Conservation (phyloP, 2,888 invertebrate genomes). For the Drosophila differens region DNA sequence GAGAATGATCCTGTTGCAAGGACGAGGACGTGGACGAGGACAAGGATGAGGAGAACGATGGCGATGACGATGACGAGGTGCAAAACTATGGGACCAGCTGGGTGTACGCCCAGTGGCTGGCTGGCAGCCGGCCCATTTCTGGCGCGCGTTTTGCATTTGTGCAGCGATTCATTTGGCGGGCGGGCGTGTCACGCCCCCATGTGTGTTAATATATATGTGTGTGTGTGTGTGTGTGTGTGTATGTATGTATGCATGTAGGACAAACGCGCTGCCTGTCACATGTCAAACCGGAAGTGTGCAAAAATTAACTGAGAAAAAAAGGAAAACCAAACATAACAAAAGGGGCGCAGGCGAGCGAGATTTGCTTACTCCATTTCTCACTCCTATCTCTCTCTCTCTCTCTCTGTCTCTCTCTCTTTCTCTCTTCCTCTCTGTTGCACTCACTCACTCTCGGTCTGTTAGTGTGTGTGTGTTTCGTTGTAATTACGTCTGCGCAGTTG, state of each 20-base stretch:
- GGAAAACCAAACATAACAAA: conserved; percentile 28
- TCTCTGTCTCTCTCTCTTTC: conserved; percentile 14
- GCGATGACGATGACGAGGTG: conserved; percentile 56
- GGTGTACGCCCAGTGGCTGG: conserved; percentile 67
- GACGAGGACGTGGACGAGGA: conserved; percentile 11
- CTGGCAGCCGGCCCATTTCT: conserved; percentile 74
- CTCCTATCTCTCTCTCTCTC: neutral
- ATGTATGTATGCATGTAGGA: conserved; percentile 12
- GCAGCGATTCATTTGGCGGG: conserved; percentile 78
- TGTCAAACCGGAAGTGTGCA: conserved; percentile 80
- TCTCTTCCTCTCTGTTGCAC: neutral
- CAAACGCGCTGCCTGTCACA: conserved; percentile 77
- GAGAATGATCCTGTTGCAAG: conserved; percentile 52
- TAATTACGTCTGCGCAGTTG: conserved; percentile 50
- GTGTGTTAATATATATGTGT: neutral
- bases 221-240: conserved; percentile 16
- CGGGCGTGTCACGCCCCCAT: conserved; percentile 70
- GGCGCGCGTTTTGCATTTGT: conserved; percentile 68
- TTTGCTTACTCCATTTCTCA: conserved; percentile 26
- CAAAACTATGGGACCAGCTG: conserved; percentile 61
- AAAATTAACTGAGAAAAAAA: conserved; percentile 54
- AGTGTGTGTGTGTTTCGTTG: conserved; percentile 29
- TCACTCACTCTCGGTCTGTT: conserved; percentile 9
- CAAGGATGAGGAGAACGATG: neutral
- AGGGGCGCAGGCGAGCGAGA: conserved; percentile 26